These are phyloP conservation scores for Echinometra lucunter DNA, from an alignment of 53 echinoderm and acorn worm species.

Conservation along the genomic window DNA sequence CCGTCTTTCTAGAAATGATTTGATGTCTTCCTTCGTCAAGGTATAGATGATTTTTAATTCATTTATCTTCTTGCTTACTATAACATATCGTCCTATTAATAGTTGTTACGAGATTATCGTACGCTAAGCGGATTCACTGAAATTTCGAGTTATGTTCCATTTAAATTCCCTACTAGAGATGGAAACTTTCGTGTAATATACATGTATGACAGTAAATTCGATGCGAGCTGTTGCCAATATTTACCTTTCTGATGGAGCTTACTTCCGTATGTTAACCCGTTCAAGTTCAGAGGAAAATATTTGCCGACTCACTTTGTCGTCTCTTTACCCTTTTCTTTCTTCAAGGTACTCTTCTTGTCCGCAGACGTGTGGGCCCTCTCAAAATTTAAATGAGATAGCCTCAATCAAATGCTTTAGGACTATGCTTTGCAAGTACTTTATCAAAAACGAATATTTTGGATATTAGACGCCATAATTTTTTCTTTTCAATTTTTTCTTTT, in stretches of 20 bases:
- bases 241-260: slow-evolving; percentile 39
- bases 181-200: not conserved
- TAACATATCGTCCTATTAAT: no score
- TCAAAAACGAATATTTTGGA: not conserved
- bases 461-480: no score
- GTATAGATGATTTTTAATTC: no score
- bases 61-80: no score
- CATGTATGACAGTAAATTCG: not conserved
- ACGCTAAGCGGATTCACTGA: not conserved
- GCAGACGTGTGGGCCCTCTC: slow-evolving; percentile 25
- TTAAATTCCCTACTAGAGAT: not conserved
- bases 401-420: not conserved
- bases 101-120: not conserved
- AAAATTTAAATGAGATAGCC: not conserved
- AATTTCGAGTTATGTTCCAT: not conserved
- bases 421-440: not conserved
- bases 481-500: no score
- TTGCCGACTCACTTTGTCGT: slow-evolving; percentile 32
- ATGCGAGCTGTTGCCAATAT: slow-evolving; percentile 38
- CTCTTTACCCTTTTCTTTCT: not conserved
- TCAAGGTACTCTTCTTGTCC: not conserved
- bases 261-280: slow-evolving; percentile 39
- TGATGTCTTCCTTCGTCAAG: no score
- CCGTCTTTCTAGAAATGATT: no score
- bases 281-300: slow-evolving; percentile 8